Percentiles rank a stretch among this genome's conserved stretches.
These are phyloP conservation scores for Amiota mariae DNA, from an alignment of 2,888 invertebrate genomes.

Conservation along the genomic window DNA sequence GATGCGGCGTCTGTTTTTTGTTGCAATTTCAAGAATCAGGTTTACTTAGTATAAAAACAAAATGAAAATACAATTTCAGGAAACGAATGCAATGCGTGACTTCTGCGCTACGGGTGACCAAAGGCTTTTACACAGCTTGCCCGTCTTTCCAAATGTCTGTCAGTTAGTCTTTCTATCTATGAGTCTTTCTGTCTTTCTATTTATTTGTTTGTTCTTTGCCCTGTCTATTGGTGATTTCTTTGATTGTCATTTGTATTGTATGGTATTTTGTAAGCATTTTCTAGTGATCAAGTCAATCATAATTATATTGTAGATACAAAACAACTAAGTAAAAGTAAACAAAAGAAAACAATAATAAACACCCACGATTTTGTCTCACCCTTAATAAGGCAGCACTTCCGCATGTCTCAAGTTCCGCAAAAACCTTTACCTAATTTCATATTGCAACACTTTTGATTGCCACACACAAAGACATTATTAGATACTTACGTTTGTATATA, in stretches of 20 bases:
- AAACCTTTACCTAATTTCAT: constrained; percentile 5
- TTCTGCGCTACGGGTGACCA: constrained; percentile 29
- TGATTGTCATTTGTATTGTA: constrained; percentile 10
- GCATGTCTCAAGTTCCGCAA: not conserved
- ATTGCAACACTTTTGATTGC: constrained; percentile 18
- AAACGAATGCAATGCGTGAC: constrained; percentile 60
- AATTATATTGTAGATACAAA: not conserved
- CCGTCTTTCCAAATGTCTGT: not conserved
- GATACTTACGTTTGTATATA: not conserved
- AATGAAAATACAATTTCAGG: constrained; percentile 40
- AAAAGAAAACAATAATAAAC: not conserved
- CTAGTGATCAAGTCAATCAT: not conserved
- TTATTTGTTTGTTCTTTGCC: constrained; percentile 1
- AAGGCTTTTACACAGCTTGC: not conserved
- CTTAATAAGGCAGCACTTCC: not conserved
- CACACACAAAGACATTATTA: not conserved
- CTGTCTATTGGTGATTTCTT: constrained; percentile 4
- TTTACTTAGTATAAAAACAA: constrained; percentile 1
- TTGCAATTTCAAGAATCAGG: constrained; percentile 13
- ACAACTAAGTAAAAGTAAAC: not conserved
- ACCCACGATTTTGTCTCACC: not conserved
- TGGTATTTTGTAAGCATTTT: not conserved
- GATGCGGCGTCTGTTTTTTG: not conserved
- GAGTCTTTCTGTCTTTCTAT: not conserved
- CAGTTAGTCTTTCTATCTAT: not conserved